A percentile compares a stretch with the other conserved stretches of the same genome.
Conservation (phyloP, 2,113 vertebrate species). For the Tauraco erythrolophus region DNA sequence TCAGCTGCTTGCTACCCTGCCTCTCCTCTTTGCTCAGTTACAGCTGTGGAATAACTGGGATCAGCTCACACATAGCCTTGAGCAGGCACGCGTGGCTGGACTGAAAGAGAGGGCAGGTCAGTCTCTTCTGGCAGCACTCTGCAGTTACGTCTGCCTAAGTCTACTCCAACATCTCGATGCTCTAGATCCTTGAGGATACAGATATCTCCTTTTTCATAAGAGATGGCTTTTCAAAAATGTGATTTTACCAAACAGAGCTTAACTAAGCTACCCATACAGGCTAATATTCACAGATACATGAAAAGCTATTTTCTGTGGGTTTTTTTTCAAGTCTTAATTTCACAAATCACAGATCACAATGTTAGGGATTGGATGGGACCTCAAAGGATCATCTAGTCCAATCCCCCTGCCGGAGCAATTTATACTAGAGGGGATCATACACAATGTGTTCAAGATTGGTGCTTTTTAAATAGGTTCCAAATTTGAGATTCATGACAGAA, state of each 20-base stretch:
- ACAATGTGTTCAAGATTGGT: background rate
- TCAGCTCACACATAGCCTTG: background rate
- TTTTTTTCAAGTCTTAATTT: too few species aligned
- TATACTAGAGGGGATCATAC: background rate
- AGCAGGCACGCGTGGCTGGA: background rate
- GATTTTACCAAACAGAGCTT: background rate
- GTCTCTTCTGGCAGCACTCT: background rate
- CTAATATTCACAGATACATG: background rate
- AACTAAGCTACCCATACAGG: background rate
- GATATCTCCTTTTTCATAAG: background rate
- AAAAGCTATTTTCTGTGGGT: background rate
- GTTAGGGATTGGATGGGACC: too few species aligned
- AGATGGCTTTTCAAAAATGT: background rate
- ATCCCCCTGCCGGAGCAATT: too few species aligned
- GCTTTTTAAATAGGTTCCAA: background rate
- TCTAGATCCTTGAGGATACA: background rate
- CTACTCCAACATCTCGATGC: background rate
- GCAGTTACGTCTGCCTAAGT: background rate
- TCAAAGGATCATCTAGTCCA: too few species aligned
- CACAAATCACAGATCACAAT: too few species aligned
- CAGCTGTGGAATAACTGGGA: background rate
- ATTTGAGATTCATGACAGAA: background rate
- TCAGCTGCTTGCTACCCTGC: background rate
- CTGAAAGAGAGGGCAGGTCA: background rate
- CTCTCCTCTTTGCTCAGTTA: background rate